Evolutionary conservation across 2,113 vertebrate species (phyloP), one percentile per base, ranked within the genome.

Genomic region (Lophotis ruficrista): DNA sequence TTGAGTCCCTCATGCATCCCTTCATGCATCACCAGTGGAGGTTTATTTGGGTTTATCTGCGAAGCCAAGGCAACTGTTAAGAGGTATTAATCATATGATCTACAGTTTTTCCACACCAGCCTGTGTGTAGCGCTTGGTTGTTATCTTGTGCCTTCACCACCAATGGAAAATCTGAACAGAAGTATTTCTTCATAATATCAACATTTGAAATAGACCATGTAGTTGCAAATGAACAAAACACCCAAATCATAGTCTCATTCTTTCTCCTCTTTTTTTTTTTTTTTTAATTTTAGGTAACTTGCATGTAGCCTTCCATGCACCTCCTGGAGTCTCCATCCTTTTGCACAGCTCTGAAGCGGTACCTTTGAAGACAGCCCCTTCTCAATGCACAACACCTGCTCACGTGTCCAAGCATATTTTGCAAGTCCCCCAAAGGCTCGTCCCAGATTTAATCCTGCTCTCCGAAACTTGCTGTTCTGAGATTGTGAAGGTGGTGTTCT

Each of bases 201-300:
- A 37, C 7, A 47, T 68, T 68, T 31, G 53, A 71, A 82, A 27
- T 10, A 38, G 22, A 37, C 14, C 9, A 18, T 3, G 3, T 6
- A 41, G 27, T 1, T 70, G 45, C 18, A 56, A 72, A 43, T 24
- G 5, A 81, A 45, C 6, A 56, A 45, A 2, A 1, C 2, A 7
- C 2, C 1, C 2, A 61, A 54, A 28, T 12, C 3, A 1, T 5
- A 27, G 7, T 14, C 28, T 54, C 22, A 22, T 57, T 62, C 23
- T 62, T 86, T 41, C 5, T 70, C 7, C 4, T 51, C 0, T 16
- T 7, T 30, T 50, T 17, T 28, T 15, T 8, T 28, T 48, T 18
- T 30, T 25, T 35, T 30, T 8, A n/a, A 10, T 35, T 85, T 53
- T 43, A 25, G 24, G 9, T 47, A 51, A 45, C 47, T 51, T 35